Evolutionary conservation across 2,113 vertebrate species (phyloP).

Genomic region (Haemorhous mexicanus): DNA sequence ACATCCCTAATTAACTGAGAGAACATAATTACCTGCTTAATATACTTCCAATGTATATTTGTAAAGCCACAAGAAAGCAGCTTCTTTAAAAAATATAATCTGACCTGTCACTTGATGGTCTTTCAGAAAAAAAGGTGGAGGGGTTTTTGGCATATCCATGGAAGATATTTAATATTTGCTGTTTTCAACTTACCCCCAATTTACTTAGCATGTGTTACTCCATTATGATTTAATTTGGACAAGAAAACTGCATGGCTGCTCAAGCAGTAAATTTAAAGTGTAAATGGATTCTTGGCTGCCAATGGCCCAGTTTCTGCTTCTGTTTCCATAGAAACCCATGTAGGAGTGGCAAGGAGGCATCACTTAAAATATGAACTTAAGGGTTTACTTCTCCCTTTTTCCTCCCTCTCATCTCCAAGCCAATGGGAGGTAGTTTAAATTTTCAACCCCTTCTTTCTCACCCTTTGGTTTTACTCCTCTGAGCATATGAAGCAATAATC

Average conservation of each 20-base stretch:
- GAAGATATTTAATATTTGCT: slow-evolving; percentile 25
- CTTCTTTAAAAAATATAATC: not conserved
- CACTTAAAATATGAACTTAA: slow-evolving; percentile 63
- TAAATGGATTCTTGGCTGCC: slow-evolving; percentile 64
- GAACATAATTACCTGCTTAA: not conserved
- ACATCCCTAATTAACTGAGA: not conserved
- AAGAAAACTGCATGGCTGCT: slow-evolving; percentile 60
- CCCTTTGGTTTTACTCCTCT: not conserved
- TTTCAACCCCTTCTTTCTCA: not conserved
- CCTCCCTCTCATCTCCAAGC: slow-evolving; percentile 16
- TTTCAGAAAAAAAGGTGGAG: not conserved
- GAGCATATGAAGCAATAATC: not conserved
- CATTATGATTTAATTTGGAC: slow-evolving; percentile 59
- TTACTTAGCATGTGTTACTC: slow-evolving; percentile 65
- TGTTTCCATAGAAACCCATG: slow-evolving; percentile 64
- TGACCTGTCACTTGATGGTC: not conserved
- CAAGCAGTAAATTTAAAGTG: slow-evolving; percentile 67
- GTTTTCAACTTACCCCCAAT: slow-evolving; percentile 31
- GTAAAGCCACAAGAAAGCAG: not conserved
- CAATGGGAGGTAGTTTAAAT: not conserved
- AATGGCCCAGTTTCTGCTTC: slow-evolving; percentile 64
- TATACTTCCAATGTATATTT: not conserved
- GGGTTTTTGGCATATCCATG: not conserved
- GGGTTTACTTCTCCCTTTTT: slow-evolving; percentile 19
- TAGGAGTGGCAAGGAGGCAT: slow-evolving; percentile 57